A percentile compares a stretch with the other conserved stretches of the same genome.
Evolutionary conservation across 2,888 invertebrate species (phyloP).

Genomic region (Platerodrilus igneus): DNA sequence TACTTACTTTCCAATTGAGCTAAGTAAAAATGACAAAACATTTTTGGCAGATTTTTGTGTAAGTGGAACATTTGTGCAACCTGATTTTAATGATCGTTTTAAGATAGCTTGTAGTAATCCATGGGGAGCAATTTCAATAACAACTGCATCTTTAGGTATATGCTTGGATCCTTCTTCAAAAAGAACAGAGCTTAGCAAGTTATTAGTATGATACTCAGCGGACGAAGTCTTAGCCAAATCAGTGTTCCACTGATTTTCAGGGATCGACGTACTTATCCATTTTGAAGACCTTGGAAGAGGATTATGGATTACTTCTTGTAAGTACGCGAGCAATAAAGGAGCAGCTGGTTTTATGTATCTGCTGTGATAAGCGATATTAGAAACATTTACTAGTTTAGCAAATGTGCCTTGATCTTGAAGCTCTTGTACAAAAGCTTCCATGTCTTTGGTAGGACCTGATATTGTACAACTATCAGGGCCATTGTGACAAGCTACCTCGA

Average conservation of each 20-base stretch:
- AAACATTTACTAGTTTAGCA: conserved; percentile 77
- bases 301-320: conserved; percentile 48
- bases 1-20: conserved; percentile 61
- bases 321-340: conserved; percentile 44
- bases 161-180: conserved; percentile 79
- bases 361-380: conserved; percentile 88
- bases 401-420: conserved; percentile 68
- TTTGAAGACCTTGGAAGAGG: conserved; percentile 53
- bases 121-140: conserved; percentile 88
- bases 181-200: conserved; percentile 62
- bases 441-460: conserved; percentile 65
- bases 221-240: conserved; percentile 56
- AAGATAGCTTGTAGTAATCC: conserved; percentile 84
- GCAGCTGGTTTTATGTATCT: conserved; percentile 62
- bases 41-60: conserved; percentile 68
- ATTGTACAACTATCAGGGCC: conserved; percentile 71
- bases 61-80: conserved; percentile 69
- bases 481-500: conserved; percentile 78
- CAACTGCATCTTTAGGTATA: conserved; percentile 76
- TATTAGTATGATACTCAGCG: conserved; percentile 65
- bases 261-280: conserved; percentile 65
- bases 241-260: conserved; percentile 56
- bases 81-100: conserved; percentile 65
- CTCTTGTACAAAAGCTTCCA: conserved; percentile 56
- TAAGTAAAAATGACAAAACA: conserved; percentile 57